Percentiles rank a stretch among this genome's conserved stretches.
These are phyloP conservation scores for Mareca strepera DNA, from an alignment of 2,797 vertebrate species.

Conservation along the genomic window DNA sequence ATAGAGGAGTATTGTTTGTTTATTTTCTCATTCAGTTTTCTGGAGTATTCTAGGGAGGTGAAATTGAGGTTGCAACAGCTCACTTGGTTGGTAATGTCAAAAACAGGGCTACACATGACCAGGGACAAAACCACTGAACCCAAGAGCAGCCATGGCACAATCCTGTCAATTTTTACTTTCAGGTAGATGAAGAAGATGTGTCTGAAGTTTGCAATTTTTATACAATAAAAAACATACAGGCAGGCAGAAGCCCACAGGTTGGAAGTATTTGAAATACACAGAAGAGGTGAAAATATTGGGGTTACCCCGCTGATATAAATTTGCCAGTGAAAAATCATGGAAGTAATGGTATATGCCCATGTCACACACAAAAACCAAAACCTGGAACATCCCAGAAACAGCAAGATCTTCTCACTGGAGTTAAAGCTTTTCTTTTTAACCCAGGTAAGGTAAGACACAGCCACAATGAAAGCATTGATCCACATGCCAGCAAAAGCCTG, in stretches of 20 bases:
- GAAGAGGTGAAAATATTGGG: not conserved
- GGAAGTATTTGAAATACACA: not conserved
- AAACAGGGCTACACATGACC: rapidly evolving
- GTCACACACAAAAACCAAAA: not conserved
- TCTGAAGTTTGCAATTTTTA: slow-evolving; percentile 70
- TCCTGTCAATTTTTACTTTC: slow-evolving; percentile 62
- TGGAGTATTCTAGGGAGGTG: rapidly evolving
- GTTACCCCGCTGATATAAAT: rapidly evolving
- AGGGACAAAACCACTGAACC: slow-evolving; percentile 40
- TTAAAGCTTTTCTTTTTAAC: not conserved
- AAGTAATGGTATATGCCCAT: not conserved
- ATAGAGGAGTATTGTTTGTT: not conserved
- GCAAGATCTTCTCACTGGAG: slow-evolving; percentile 30
- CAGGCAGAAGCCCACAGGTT: slow-evolving; percentile 55
- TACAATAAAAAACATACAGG: slow-evolving; percentile 67
- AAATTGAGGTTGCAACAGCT: not conserved
- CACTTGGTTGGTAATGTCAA: rapidly evolving
- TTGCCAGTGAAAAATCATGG: rapidly evolving
- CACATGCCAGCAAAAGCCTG: not conserved
- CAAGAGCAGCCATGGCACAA: slow-evolving; percentile 19
- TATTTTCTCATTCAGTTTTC: rapidly evolving
- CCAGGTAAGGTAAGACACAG: not conserved
- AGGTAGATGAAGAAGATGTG: slow-evolving; percentile 53
- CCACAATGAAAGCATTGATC: slow-evolving; percentile 58
- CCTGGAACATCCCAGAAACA: slow-evolving; percentile 16